phyloP scores from a whole-genome alignment of 2,797 vertebrate species.

The Clarias laeviceps region DNA sequence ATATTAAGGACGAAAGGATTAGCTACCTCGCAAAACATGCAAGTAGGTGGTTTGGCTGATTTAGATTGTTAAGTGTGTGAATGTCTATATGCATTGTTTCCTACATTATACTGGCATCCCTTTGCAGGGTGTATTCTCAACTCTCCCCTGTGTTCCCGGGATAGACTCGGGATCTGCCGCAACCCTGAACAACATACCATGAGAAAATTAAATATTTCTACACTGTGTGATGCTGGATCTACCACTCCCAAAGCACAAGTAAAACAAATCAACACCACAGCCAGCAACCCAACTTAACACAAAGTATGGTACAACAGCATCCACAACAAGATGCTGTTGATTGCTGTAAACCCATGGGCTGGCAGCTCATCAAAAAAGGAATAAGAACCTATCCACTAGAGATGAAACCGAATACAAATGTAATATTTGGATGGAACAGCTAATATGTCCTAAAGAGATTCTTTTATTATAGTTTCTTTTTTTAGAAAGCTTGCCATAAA shows the following conservation, averaged over 20 bases:
- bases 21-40: not conserved
- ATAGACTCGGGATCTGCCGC: not conserved
- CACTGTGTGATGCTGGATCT: not conserved
- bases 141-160: not conserved
- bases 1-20: not conserved
- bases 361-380: not conserved
- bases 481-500: not conserved
- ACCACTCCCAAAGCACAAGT: not conserved
- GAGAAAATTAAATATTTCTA: constrained; percentile 8
- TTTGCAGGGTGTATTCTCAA: not conserved
- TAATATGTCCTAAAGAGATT: not conserved
- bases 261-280: constrained; percentile 2
- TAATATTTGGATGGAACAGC: constrained; percentile 6
- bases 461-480: not conserved
- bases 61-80: not conserved
- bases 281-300: not conserved
- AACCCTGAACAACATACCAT: not conserved
- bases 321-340: not conserved
- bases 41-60: not conserved
- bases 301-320: constrained; percentile 4
- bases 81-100: not conserved
- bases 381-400: not conserved
- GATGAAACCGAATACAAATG: not conserved
- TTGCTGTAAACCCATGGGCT: constrained; percentile 6
- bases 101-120: not conserved